A percentile compares a stretch with the other conserved stretches of the same genome.
phyloP scores from a whole-genome alignment of 2,888 invertebrate genomes.

The Diadegma fenestrale region DNA sequence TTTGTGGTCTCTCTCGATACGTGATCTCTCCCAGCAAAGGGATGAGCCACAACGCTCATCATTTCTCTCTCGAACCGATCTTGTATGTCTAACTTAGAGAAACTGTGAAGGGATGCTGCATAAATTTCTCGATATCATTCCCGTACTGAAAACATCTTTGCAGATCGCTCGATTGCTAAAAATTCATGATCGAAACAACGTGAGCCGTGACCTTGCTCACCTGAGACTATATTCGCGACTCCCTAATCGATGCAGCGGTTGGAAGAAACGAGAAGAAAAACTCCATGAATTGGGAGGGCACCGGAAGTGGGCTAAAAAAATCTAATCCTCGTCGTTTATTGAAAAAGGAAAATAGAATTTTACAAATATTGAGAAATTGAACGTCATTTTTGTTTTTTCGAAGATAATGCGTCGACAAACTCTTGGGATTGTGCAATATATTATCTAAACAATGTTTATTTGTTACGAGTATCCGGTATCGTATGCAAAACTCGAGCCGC shows the following conservation, averaged over 20 bases:
- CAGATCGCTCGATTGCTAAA: neutral
- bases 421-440: conserved; percentile 54
- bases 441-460: conserved; percentile 60
- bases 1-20: conserved; percentile 79
- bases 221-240: conserved; percentile 48
- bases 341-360: neutral
- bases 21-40: conserved; percentile 63
- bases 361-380: neutral
- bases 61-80: neutral
- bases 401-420: conserved; percentile 14
- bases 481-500: conserved; percentile 37
- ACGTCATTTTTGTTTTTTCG: neutral
- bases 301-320: neutral
- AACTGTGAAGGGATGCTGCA: neutral
- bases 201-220: conserved; percentile 32
- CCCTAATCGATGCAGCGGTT: conserved; percentile 16
- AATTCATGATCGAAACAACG: conserved; percentile 23
- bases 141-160: neutral
- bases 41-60: neutral
- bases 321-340: neutral
- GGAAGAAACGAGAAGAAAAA: neutral
- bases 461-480: conserved; percentile 5
- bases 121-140: conserved; percentile 23
- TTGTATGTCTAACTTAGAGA: conserved; percentile 13
- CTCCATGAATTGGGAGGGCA: neutral